Base-by-base conservation (phyloP, 2,888 invertebrate genomes). In the Portevinia maculata region DNA sequence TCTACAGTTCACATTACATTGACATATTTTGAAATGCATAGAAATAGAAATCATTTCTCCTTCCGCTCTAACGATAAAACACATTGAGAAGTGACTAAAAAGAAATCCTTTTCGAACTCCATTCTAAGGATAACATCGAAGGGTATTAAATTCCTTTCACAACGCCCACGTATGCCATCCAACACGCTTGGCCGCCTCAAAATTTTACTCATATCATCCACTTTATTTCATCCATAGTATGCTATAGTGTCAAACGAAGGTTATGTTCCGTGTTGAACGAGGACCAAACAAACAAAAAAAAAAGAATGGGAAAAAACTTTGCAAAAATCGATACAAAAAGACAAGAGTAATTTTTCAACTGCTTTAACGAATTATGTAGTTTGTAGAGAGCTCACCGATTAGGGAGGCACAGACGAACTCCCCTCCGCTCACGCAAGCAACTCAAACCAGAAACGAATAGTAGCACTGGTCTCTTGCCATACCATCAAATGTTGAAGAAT, bases 281-380 rank as follows among this genome's bases (percentile, higher is more conserved):
- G 5, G 24, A 24, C 2, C 5, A 24, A 24, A 24, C 24, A 24
- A 24, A 24, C n/a, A n/a, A n/a, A n/a, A n/a, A n/a, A n/a, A 6
- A 17, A 30, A 30, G 53, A 37, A 37, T 37, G 21, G 13, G 21
- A 5, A 15, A 28, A 24, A 50, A 13, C 48, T 17, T 15, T 34
- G 19, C 28, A 32, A 69, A 50, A 70, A 70, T 70, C 69, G 39
- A 70, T 70, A 48, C 4, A 13, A n/a, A 13, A 59, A 59, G 48
- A 19, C 41, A 59, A 30, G 48, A 50, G 50, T 37, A 59, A 70
- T 59, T 70, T 70, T 48, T 70, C 39, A 70, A 70, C 37, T 57
- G 48, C 50, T 39, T 57, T 57, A 59, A 70, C 69, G 69, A 70
- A 70, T 70, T 59, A n/a, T n/a, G n/a, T n/a, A 70, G 59, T 70